Percentiles rank a stretch among this genome's conserved stretches.
These are phyloP conservation scores for Saguinus midas DNA, from an alignment of 2,113 vertebrate species.

Conservation along the genomic window DNA sequence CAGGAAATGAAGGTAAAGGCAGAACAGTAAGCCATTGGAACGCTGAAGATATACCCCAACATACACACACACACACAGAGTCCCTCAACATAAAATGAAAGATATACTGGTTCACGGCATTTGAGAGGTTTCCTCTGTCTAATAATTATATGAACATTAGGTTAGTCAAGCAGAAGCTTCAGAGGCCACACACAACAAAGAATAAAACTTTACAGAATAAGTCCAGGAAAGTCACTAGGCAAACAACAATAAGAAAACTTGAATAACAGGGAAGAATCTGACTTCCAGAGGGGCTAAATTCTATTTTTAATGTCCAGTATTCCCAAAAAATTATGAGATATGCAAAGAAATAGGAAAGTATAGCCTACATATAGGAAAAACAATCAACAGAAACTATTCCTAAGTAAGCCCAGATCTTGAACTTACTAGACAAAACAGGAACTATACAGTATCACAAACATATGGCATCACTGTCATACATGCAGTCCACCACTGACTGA, in stretches of 20 bases:
- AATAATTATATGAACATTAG: background rate
- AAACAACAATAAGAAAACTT: background rate
- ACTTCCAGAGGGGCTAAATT: background rate
- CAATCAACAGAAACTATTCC: background rate
- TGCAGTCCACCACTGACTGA: background rate
- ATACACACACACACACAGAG: background rate
- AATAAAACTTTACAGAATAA: background rate
- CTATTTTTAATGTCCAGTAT: background rate
- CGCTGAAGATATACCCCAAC: background rate
- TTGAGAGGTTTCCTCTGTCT: background rate
- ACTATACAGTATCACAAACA: background rate
- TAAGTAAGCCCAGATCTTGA: background rate
- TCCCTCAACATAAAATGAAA: background rate
- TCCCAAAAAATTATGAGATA: background rate
- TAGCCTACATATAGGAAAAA: background rate
- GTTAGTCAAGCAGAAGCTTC: background rate
- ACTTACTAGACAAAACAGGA: background rate
- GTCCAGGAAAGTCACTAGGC: background rate
- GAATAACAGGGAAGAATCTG: background rate
- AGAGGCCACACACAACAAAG: background rate
- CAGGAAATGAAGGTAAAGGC: background rate
- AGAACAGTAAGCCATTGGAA: background rate
- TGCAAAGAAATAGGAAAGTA: background rate
- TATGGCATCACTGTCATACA: background rate
- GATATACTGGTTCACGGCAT: background rate